Base-by-base conservation (phyloP, 1,140 invertebrate species). In the Bombus ignitus region DNA sequence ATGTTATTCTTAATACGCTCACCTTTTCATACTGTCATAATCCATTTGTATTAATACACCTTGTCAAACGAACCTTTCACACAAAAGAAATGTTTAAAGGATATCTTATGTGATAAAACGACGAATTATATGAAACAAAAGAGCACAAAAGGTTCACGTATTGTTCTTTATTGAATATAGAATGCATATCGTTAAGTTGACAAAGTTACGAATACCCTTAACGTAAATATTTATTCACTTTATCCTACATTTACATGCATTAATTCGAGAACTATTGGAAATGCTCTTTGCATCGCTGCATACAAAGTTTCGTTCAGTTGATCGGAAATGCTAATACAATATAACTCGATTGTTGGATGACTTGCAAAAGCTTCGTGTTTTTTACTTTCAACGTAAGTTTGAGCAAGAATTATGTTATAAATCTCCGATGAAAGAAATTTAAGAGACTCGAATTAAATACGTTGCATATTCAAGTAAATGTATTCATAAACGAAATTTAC, bases 301-400 rank as follows among this genome's bases (percentile, higher is more conserved):
- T 75, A 57, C 57, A 13, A 42, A 62, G 35, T 77, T 62, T 9
- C n/a, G 32, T 62, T 39, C 53, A 6, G 32, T 28, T 32, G 75
- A 77, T 62, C 37, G 44, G 35, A 59, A 77, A 77, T 77, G 53
- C 57, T 77, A 77, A 77, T 62, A 77, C 28, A 42, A 77, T 77
- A 28, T 37, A 35, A n/a, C 75, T 62, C 57, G 39, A 25, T 75
- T 28, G 73, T 35, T 37, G 15, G 15, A 15, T 10, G 37, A 35
- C 37, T n/a, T 62, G 28, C 22, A 39, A 62, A 39, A 57, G 37
- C 35, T 59, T 47, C 25, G 28, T 25, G 35, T 57, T 76, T 42
- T 72, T 13, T 72, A 32, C 12, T n/a, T 44, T 18, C 42, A 12
- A 28, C 18, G 2, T 12, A 10, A 35, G n/a, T 8, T 32, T 2